phyloP scores from a whole-genome alignment of 2,113 vertebrate genomes.

The Semnornis frantzii region DNA sequence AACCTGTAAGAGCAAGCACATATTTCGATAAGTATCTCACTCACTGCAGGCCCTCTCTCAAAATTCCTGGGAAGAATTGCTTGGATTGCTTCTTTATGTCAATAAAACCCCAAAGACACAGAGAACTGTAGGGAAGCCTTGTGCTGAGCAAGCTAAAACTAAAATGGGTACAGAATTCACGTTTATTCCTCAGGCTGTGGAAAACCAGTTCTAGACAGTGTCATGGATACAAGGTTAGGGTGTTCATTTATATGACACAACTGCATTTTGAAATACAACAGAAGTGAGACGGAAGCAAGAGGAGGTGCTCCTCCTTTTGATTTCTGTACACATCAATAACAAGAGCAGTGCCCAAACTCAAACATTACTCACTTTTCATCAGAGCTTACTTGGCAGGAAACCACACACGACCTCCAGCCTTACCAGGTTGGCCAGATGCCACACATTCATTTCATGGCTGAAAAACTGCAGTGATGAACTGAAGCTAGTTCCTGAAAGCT shows the following conservation, averaged over 20 bases:
- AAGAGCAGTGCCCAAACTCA: background rate
- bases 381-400: conserved; percentile 34
- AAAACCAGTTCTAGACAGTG: conserved; percentile 20
- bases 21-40: background rate
- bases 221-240: background rate
- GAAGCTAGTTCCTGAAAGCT: background rate
- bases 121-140: background rate
- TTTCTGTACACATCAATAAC: background rate
- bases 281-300: conserved; percentile 21
- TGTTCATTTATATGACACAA: background rate
- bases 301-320: background rate
- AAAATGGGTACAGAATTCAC: background rate
- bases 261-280: conserved; percentile 19
- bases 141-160: background rate
- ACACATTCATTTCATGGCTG: background rate
- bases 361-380: background rate
- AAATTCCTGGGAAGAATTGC: background rate
- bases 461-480: background rate
- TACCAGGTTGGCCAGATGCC: conserved; percentile 21
- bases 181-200: background rate
- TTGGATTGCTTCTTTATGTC: background rate
- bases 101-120: background rate
- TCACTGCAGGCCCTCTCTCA: background rate
- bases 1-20: background rate
- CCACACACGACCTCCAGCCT: background rate